Evolutionary conservation across 2,888 invertebrate genomes (phyloP), one percentile per base, ranked within the genome.

Genomic region (Chymomyza amoena): DNA sequence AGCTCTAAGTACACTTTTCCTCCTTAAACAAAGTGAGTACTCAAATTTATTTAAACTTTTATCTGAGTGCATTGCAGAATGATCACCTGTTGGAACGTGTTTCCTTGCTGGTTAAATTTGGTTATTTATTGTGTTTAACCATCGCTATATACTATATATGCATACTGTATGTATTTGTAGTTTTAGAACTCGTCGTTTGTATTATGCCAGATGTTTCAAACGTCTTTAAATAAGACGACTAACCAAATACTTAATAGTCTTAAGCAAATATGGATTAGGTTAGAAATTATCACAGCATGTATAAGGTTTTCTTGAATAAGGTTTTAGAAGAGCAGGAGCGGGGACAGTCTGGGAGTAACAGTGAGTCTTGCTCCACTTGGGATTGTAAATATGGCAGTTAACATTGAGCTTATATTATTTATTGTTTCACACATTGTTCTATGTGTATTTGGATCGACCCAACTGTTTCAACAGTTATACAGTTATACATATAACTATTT

Each of bases 311-410:
- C 39, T 45, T 3, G 39, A 13, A 45, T 13, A 45, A 45, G 39
- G 39, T 45, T 45, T 13, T 45, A 7, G 13, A 45, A 45, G 39
- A 45, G 39, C 13, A 15, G 13, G 39, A 45, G 13, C 39, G 39
- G 39, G 39, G 39, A 45, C 39, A 45, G 13, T 3, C 4, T 45
- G 39, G 39, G 39, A 13, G 13, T 45, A 45, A 45, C 39, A 45
- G 13, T 13, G 39, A 45, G 39, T 45, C 13, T 45, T 45, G 16
- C 10, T 54, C 54, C 2, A 54, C 16, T 18, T 54, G 54, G 54
- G 20, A 54, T 54, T 54, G 54, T 54, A 54, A 54, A n/a, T 45
- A 45, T 54, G 54, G 54, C 10, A 54, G 54, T 54, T 54, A 54
- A 20, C 54, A 54, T 54, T 54, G 54, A 54, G 54, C 54, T 57